These are phyloP conservation scores for Ageneiosus marmoratus DNA, from an alignment of 2,113 vertebrate species.

Conservation along the genomic window DNA sequence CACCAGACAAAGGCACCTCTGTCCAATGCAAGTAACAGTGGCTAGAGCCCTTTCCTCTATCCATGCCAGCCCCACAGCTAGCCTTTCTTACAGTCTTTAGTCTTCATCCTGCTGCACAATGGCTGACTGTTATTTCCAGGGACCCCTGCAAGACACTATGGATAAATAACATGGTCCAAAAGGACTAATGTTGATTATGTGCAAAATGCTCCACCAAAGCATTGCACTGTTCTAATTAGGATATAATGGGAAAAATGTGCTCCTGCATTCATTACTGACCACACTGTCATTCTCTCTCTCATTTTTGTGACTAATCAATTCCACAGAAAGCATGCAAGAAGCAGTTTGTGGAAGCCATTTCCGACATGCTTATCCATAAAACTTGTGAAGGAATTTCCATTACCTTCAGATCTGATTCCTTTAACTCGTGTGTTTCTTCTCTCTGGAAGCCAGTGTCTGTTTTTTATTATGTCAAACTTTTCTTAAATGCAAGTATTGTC, in stretches of 20 bases:
- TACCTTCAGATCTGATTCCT: slow-evolving; percentile 17
- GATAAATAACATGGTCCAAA: background rate
- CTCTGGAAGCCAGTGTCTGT: background rate
- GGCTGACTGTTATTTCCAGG: slow-evolving; percentile 35
- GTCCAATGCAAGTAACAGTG: slow-evolving; percentile 66
- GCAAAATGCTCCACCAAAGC: background rate
- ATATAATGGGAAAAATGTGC: no score
- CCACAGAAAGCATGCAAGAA: background rate
- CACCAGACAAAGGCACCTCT: slow-evolving; percentile 73
- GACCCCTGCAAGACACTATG: slow-evolving; percentile 6
- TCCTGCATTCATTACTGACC: background rate
- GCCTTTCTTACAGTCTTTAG: slow-evolving; percentile 5
- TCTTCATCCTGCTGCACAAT: slow-evolving; percentile 36
- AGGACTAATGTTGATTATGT: background rate
- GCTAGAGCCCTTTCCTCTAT: slow-evolving; percentile 62
- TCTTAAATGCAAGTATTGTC: background rate
- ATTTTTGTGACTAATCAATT: background rate
- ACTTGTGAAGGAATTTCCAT: slow-evolving; percentile 53
- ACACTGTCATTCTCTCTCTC: background rate
- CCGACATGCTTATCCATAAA: slow-evolving; percentile 23
- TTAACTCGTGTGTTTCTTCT: slow-evolving; percentile 1
- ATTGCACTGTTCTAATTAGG: background rate
- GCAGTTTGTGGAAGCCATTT: background rate
- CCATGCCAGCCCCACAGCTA: slow-evolving; percentile 12
- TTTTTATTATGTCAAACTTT: background rate